phyloP scores from a whole-genome alignment of 2,797 vertebrate genomes.

The Gallinago solitaria region DNA sequence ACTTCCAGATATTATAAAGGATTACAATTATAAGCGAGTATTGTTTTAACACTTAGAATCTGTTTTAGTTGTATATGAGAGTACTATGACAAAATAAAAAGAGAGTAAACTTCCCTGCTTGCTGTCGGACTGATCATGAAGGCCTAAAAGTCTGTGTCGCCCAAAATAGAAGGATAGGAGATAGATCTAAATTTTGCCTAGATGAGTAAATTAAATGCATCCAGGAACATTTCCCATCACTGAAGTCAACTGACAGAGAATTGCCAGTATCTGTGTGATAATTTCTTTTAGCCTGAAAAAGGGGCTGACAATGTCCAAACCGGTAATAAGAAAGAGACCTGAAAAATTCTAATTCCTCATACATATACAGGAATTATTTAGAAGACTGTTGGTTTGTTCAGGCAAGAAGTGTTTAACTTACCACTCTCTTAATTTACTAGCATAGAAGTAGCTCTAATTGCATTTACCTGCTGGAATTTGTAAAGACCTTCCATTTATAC shows the following conservation, averaged over 20 bases:
- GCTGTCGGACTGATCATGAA: neutral
- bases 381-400: neutral
- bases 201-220: neutral
- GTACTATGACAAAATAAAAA: neutral
- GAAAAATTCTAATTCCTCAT: neutral
- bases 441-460: neutral
- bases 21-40: neutral
- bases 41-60: neutral
- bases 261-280: neutral
- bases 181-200: neutral
- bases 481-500: neutral
- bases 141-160: neutral
- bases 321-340: neutral
- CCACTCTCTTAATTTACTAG: neutral
- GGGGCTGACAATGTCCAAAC: fast-evolving
- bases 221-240: neutral
- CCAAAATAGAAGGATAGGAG: neutral
- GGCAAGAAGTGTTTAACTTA: neutral
- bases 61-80: neutral
- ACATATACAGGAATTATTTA: neutral
- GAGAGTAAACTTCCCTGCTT: neutral
- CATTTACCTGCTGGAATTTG: neutral
- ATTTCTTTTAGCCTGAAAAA: neutral
- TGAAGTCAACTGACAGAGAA: neutral
- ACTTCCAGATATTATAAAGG: neutral